phyloP scores from a whole-genome alignment of 2,888 invertebrate species.

The Pandemis corylana region DNA sequence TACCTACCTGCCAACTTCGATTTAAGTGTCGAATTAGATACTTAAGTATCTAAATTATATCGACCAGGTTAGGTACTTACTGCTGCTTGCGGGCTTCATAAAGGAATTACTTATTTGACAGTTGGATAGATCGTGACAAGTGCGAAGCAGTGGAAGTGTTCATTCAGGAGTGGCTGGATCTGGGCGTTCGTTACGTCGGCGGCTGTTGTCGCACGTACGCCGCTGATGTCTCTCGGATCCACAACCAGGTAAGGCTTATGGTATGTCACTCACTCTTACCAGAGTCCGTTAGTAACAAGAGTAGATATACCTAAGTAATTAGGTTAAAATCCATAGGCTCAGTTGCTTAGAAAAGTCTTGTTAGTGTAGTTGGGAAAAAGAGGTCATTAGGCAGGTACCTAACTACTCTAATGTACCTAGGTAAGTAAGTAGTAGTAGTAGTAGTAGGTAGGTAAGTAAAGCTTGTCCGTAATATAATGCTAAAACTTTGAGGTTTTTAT shows the following conservation, averaged over 20 bases:
- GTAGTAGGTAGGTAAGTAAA: too few species aligned
- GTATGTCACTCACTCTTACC: not conserved
- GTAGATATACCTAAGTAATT: not conserved
- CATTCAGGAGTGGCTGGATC: constrained; percentile 91
- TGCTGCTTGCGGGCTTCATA: not conserved
- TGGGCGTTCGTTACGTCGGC: constrained; percentile 94
- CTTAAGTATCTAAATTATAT: not conserved
- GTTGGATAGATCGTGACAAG: constrained; percentile 89
- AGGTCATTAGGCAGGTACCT: too few species aligned
- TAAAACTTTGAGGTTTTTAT: too few species aligned
- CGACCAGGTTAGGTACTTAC: not conserved
- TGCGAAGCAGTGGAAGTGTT: constrained; percentile 89
- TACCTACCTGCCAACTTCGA: too few species aligned
- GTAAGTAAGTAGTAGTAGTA: too few species aligned
- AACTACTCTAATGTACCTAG: too few species aligned
- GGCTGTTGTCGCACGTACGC: constrained; percentile 96
- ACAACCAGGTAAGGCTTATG: constrained; percentile 73
- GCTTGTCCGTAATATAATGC: too few species aligned
- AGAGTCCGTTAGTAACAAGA: too few species aligned
- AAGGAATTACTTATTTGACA: constrained; percentile 57
- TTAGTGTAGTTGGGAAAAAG: not conserved
- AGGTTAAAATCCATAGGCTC: not conserved
- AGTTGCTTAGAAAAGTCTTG: too few species aligned
- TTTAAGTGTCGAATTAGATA: not conserved
- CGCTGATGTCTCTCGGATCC: constrained; percentile 90